These are phyloP conservation scores for Lacerta bilineata DNA, from an alignment of 2,797 vertebrate genomes.

Conservation along the genomic window DNA sequence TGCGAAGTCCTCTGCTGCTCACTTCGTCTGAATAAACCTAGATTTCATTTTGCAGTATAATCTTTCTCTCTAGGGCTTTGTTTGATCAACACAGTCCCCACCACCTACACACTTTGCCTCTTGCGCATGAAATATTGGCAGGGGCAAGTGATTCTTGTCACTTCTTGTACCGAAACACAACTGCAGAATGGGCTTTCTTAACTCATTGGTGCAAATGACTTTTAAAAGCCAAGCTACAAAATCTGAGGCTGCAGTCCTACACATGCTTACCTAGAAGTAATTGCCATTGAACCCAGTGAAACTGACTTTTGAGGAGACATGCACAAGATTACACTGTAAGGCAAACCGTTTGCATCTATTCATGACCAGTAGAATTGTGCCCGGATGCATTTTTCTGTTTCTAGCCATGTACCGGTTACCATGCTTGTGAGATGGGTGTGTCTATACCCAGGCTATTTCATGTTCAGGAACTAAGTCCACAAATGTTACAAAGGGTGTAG, in stretches of 20 bases:
- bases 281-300: background rate
- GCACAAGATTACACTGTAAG: background rate
- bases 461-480: background rate
- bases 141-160: background rate
- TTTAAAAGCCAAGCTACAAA: background rate
- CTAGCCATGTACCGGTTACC: background rate
- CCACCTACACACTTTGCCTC: background rate
- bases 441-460: background rate
- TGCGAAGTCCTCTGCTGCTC: background rate
- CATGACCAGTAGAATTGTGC: background rate
- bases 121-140: background rate
- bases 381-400: background rate
- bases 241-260: background rate
- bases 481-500: too few relatives aligned
- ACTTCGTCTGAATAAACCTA: rapidly evolving
- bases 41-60: background rate
- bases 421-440: background rate
- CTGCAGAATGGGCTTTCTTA: background rate
- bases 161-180: background rate
- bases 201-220: background rate
- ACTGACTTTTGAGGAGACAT: background rate
- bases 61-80: background rate
- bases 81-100: background rate
- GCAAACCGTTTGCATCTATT: background rate
- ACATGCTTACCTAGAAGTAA: background rate